Base-by-base conservation (phyloP, 2,797 vertebrate species). In the Knipowitschia caucasica region DNA sequence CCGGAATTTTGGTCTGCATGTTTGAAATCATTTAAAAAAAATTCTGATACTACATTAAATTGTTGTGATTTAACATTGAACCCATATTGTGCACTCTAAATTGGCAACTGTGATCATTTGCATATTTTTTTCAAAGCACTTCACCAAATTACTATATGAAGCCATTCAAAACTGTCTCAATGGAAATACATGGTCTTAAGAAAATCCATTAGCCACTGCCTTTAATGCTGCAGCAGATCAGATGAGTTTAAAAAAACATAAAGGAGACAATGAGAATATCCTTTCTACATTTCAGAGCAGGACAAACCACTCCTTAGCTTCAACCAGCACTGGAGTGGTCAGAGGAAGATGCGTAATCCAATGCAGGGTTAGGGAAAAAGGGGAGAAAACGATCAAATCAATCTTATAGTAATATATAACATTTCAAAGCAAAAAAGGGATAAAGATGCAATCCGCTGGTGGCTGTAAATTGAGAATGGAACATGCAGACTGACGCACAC, bases 401-500 rank as follows among this genome's bases (percentile, higher is more conserved):
- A 63, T 34, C 21, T 31, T 47, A 6, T 49, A 14, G n/a, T 21
- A 49, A 58, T 25, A 5, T n/a, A n/a, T n/a, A n/a, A n/a, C n/a
- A n/a, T n/a, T n/a, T 50, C 50, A 25, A 38, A 25, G 27, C 25
- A 17, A 15, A 17, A 40, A n/a, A 43, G 12, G 39, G 30, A 26
- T n/a, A 9, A 53, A 58, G 65, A 52, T 64, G 77, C 78, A 80
- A 66, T 65, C 64, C 35, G 69, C 72, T 81, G 67, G 65, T 50
- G 60, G 67, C 55, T 71, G 66, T 69, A 70, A 73, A 73, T 83
- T 6, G 18, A 83, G 58, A 40, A 40, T 50, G 73, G 73, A 75
- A 76, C 84, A 85, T 87, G 83, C 85, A 83, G 73, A 71, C 82
- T 82, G 69, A 90, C 82, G 83, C 86, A 89, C 88, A 89, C 88